Conservation (phyloP, 2,888 invertebrate genomes). For the Noctua janthe region DNA sequence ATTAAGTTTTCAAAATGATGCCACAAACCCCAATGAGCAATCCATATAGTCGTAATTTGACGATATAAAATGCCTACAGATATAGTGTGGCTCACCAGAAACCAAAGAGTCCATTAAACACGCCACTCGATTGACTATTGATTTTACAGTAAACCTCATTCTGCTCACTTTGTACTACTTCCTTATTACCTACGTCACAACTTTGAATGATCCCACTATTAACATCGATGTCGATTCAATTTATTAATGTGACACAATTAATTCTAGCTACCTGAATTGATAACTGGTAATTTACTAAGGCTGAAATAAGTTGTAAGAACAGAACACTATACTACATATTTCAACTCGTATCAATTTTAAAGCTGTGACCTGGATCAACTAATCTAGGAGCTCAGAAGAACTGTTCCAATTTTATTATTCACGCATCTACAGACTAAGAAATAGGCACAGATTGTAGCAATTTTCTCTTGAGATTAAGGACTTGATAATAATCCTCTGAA, state of each 20-base stretch:
- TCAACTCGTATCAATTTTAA: not conserved
- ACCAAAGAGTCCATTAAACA: constrained; percentile 11
- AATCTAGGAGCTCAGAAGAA: not conserved
- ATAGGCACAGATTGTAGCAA: not conserved
- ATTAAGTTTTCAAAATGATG: not conserved
- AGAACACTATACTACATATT: not conserved
- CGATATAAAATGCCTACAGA: not conserved
- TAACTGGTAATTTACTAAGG: not conserved
- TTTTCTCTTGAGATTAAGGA: not conserved
- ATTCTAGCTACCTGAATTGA: not conserved
- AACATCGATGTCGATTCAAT: not conserved
- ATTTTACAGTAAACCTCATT: constrained; percentile 33
- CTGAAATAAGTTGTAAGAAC: not conserved
- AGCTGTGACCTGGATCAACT: not conserved
- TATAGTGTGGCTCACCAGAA: not conserved
- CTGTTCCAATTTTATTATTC: not conserved
- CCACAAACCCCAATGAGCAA: no score
- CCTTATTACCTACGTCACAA: constrained; percentile 4
- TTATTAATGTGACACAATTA: constrained; percentile 17
- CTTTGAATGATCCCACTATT: not conserved
- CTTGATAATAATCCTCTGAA: not conserved
- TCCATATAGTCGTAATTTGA: not conserved
- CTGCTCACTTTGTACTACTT: constrained; percentile 6
- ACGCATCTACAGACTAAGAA: not conserved
- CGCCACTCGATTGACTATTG: constrained; percentile 14